These are phyloP conservation scores for Palloptera scutellata DNA, from an alignment of 2,888 invertebrate species.

Conservation along the genomic window DNA sequence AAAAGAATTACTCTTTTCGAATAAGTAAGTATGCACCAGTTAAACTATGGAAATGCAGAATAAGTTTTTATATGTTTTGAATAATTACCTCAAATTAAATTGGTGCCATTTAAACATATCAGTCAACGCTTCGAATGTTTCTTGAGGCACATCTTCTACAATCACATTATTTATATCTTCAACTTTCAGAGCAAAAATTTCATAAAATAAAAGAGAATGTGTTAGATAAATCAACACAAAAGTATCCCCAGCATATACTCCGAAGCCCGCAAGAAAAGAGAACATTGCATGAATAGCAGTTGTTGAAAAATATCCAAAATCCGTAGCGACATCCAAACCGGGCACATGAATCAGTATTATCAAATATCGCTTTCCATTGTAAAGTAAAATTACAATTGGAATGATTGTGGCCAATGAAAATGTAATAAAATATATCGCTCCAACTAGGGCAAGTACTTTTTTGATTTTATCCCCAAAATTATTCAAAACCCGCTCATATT, in stretches of 20 bases:
- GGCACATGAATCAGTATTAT: conserved; percentile 41
- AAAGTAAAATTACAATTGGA: conserved; percentile 27
- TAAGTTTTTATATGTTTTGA: too few relatives aligned
- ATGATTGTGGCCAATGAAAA: neutral
- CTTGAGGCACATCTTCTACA: neutral
- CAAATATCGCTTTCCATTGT: conserved; percentile 28
- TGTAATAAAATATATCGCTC: conserved; percentile 24
- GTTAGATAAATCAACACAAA: conserved; percentile 33
- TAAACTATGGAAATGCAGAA: too few relatives aligned
- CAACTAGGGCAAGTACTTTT: conserved; percentile 21
- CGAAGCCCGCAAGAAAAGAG: conserved; percentile 35
- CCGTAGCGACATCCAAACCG: conserved; percentile 30
- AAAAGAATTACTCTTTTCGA: too few relatives aligned
- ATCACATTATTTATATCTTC: conserved; percentile 28
- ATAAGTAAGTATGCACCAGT: too few relatives aligned
- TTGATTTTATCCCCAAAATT: conserved; percentile 26
- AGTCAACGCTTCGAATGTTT: conserved; percentile 21
- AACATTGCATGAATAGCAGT: conserved; percentile 34
- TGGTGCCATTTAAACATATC: conserved; percentile 43
- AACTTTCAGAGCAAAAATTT: conserved; percentile 35
- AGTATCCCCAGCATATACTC: conserved; percentile 39
- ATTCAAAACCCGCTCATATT: conserved; percentile 28
- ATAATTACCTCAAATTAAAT: too few relatives aligned
- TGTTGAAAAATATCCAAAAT: conserved; percentile 35
- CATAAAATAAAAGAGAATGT: conserved; percentile 34